Evolutionary conservation across 2,113 vertebrate genomes (phyloP).

Genomic region (Platichthys stellatus): DNA sequence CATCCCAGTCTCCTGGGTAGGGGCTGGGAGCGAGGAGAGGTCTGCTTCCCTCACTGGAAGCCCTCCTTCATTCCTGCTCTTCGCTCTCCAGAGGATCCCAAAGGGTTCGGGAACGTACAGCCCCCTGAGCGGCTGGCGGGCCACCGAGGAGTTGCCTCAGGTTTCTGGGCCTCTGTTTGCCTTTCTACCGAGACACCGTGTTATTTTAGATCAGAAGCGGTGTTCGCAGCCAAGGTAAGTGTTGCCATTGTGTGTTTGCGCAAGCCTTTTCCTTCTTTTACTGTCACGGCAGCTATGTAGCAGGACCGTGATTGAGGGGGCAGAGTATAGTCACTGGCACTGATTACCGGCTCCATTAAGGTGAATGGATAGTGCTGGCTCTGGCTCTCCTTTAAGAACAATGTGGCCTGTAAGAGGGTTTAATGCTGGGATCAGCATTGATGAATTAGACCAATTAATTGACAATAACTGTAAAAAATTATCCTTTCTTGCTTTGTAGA

Average conservation of each 20-base stretch:
- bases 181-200: conserved; percentile 45
- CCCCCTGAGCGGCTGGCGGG: conserved; percentile 56
- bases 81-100: conserved; percentile 65
- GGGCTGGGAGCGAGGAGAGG: conserved; percentile 68
- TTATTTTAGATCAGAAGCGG: conserved; percentile 57
- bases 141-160: conserved; percentile 70
- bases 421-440: conserved; percentile 71
- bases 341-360: conserved; percentile 81
- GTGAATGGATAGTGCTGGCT: conserved; percentile 63
- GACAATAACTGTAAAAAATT: conserved; percentile 59
- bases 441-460: conserved; percentile 77
- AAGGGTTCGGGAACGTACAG: conserved; percentile 63
- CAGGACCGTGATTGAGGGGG: conserved; percentile 64
- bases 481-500: conserved; percentile 86
- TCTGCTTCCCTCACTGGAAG: conserved; percentile 67
- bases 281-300: conserved; percentile 49
- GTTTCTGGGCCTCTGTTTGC: conserved; percentile 52
- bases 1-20: conserved; percentile 73
- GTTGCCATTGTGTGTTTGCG: conserved; percentile 64
- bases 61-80: conserved; percentile 66
- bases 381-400: conserved; percentile 70
- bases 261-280: conserved; percentile 40
- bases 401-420: conserved; percentile 65
- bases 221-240: conserved; percentile 56
- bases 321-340: conserved; percentile 69